Base-by-base conservation (phyloP, 2,888 invertebrate species). In the Parnassius smintheus region DNA sequence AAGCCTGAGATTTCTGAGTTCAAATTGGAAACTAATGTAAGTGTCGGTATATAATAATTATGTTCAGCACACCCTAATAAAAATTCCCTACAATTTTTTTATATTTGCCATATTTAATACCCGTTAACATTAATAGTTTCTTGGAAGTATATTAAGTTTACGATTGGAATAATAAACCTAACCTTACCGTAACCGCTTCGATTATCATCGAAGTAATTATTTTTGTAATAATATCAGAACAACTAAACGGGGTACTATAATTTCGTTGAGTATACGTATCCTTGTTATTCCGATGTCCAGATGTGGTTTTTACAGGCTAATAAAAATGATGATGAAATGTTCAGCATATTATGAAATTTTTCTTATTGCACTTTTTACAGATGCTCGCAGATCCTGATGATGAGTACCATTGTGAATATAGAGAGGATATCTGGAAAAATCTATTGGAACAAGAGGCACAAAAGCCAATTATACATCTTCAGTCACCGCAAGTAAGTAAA, bases 391-490 rank as follows among this genome's bases (percentile, higher is more conserved):
- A 88, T 58, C 77, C 81, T 50, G 86, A 90, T 59, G 81, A 85
- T 60, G 88, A 90, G n/a, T 85, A 84, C 65, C 75, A 81, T 56
- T 88, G 87, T 65, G 89, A 87, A 72, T 91, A 91, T 69, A 78
- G 80, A 57, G 85, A 90, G 18, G 91, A 91, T 44, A 91, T 91
- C 61, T 91, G 91, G 91, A 81, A 85, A 65, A 83, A 80, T 59
- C 71, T 91, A 52, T 69, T 91, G 66, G 84, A 85, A 72, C 89
- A 89, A 69, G 91, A 91, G 64, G 79, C 85, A 0, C 78, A 85
- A 57, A 89, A 85, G 62, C 85, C 85, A 1, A 83, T 77, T 1
- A 89, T 92, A 54, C 86, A 85, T 60, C 79, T 91, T n/a, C 89
- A 88, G 63, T 92, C 92, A 68, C 92, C 92, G 66, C 92, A 92